Conservation (phyloP, 2,888 invertebrate genomes). For the Sarcophaga subvicina region DNA sequence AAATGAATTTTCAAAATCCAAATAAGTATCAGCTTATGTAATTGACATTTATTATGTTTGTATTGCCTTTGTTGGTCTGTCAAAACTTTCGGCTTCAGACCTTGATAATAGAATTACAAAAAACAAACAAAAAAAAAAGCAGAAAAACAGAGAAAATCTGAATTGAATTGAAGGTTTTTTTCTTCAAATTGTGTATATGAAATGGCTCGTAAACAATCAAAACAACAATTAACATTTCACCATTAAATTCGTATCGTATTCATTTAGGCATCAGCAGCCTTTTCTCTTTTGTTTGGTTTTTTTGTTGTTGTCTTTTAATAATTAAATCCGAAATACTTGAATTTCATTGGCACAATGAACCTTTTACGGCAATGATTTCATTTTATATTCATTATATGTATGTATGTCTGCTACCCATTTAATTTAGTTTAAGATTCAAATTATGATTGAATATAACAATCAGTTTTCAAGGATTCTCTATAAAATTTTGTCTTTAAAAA, state of each 20-base stretch:
- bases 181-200: slow-evolving; percentile 7
- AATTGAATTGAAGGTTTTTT: slow-evolving; percentile 18
- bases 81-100: slow-evolving; percentile 47
- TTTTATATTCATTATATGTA: no score
- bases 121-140: neutral
- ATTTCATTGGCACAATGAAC: no score
- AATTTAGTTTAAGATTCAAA: no score
- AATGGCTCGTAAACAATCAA: slow-evolving; percentile 45
- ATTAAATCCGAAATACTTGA: no score
- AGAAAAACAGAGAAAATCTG: neutral
- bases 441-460: no score
- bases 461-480: no score
- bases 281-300: neutral
- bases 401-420: no score
- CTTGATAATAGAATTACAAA: slow-evolving; percentile 41
- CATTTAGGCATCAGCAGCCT: neutral
- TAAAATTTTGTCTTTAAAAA: no score
- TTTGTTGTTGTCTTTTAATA: neutral
- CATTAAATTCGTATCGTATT: slow-evolving; percentile 36
- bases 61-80: slow-evolving; percentile 62
- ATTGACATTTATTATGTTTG: slow-evolving; percentile 69
- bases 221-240: slow-evolving; percentile 49
- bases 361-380: no score
- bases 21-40: slow-evolving; percentile 59
- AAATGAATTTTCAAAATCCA: slow-evolving; percentile 56